Evolutionary conservation across 2,113 vertebrate species (phyloP).

Genomic region (Dermatemys mawii): DNA sequence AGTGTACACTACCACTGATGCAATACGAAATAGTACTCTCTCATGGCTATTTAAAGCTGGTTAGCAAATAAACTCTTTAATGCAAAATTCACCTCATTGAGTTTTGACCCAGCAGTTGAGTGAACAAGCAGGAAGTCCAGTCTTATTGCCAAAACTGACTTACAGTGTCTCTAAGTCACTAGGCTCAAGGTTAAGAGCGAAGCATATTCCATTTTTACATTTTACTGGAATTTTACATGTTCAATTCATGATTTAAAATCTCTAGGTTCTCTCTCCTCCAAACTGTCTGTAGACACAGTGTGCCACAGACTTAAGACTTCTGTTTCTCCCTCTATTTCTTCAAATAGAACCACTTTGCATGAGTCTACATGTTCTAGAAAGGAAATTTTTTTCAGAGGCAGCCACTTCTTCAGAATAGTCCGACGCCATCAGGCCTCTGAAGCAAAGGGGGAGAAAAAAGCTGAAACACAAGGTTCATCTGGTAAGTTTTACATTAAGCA

Average conservation of each 20-base stretch:
- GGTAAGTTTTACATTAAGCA: slow-evolving; percentile 96
- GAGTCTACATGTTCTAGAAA: slow-evolving; percentile 91
- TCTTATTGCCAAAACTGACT: slow-evolving; percentile 90
- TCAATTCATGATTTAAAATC: slow-evolving; percentile 90
- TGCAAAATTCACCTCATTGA: slow-evolving; percentile 88
- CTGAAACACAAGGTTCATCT: slow-evolving; percentile 99
- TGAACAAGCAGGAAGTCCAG: slow-evolving; percentile 88
- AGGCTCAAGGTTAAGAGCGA: slow-evolving; percentile 89
- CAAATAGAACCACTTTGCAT: slow-evolving; percentile 88
- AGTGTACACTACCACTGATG: slow-evolving; percentile 72
- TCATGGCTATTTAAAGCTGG: slow-evolving; percentile 75
- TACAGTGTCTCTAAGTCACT: slow-evolving; percentile 91
- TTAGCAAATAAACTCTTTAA: slow-evolving; percentile 82
- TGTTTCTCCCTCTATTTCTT: slow-evolving; percentile 93
- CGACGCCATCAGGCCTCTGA: slow-evolving; percentile 96
- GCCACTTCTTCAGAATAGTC: slow-evolving; percentile 98
- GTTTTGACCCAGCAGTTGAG: slow-evolving; percentile 90
- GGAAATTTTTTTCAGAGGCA: slow-evolving; percentile 83
- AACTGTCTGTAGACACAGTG: slow-evolving; percentile 86
- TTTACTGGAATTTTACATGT: slow-evolving; percentile 93
- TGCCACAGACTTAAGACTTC: slow-evolving; percentile 90
- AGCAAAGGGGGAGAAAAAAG: slow-evolving; percentile 92
- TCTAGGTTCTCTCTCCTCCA: slow-evolving; percentile 92
- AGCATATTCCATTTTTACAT: slow-evolving; percentile 90
- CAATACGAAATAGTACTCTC: slow-evolving; percentile 65